These are phyloP conservation scores for Sisor rabdophorus DNA, from an alignment of 2,113 vertebrate genomes.

Conservation along the genomic window DNA sequence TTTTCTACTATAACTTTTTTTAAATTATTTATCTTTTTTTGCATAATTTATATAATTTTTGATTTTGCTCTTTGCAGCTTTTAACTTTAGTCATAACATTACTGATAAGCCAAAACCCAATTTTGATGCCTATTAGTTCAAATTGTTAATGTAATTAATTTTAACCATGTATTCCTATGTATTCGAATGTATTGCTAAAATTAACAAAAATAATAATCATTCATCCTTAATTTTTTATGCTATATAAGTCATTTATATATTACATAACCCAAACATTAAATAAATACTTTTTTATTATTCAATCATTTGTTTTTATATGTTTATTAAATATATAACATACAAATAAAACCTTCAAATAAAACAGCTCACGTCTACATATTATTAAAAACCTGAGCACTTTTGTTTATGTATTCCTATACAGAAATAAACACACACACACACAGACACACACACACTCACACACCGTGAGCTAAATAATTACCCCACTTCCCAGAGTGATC, in stretches of 20 bases:
- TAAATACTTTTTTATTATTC: neutral
- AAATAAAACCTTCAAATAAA: neutral
- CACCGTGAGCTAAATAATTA: constrained; percentile 54
- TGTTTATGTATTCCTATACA: constrained; percentile 25
- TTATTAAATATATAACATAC: neutral
- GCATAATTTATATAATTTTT: neutral
- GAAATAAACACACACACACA: too few relatives aligned
- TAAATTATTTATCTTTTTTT: neutral
- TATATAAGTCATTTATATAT: neutral
- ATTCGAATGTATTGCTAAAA: neutral
- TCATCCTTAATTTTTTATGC: too few relatives aligned
- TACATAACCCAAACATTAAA: neutral
- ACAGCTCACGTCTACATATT: constrained; percentile 23
- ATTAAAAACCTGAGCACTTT: constrained; percentile 39
- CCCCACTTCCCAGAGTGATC: constrained; percentile 51
- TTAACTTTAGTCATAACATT: neutral
- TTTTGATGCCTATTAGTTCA: neutral
- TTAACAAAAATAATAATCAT: neutral
- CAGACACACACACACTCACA: constrained; percentile 30
- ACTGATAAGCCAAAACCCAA: neutral
- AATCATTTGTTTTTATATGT: neutral
- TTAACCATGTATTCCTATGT: too few relatives aligned
- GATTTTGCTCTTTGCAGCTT: neutral
- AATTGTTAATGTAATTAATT: neutral
- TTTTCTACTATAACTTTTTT: neutral